Evolutionary conservation across 2,797 vertebrate species (phyloP), one percentile per base, ranked within the genome.

Genomic region (Brachymystax lenok): DNA sequence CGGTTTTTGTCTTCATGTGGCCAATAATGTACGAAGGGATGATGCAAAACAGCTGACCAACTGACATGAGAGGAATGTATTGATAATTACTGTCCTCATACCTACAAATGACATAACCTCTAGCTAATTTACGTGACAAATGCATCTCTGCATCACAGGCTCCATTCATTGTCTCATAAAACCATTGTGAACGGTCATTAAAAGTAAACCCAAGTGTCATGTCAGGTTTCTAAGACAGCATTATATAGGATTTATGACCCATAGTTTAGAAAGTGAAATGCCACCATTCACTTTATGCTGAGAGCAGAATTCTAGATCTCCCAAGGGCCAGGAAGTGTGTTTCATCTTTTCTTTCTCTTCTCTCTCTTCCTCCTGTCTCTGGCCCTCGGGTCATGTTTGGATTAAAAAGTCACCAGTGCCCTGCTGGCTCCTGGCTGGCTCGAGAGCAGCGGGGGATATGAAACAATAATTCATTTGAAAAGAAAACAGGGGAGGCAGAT

Each of bases 41-140:
- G 80, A 91, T 3, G 73, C 95, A 95, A 85, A 95, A 94, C n/a
- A 94, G 14, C 84, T 93, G 82, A 0, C 83, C 88, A 3, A 54
- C 94, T 95, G 76, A 64, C 88, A 85, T 61, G 33, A 69, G 30
- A 69, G 35, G 33, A 10, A 69, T 69, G 17, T 19, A 69, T 21
- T 46, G 4, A 46, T 7, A 35, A 46, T 69, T 35, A 40, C 19
- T 69, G 6, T 69, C 35, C 17, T n/a, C 16, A 14, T 69, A 40
- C 16, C 33, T 35, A 40, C 8, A 40, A 17, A 35, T 21, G 30
- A 14, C 17, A 40, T 35, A n/a, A 35, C 17, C 17, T 19, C 10
- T 69, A 19, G 66, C 28, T 66, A 5, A 67, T 33, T 67, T 7
- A 35, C 16, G 16, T 67, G 4, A 66, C 5, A 66, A 66, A 28